phyloP scores from a whole-genome alignment of 2,888 invertebrate species.

The Vanessa cardui region DNA sequence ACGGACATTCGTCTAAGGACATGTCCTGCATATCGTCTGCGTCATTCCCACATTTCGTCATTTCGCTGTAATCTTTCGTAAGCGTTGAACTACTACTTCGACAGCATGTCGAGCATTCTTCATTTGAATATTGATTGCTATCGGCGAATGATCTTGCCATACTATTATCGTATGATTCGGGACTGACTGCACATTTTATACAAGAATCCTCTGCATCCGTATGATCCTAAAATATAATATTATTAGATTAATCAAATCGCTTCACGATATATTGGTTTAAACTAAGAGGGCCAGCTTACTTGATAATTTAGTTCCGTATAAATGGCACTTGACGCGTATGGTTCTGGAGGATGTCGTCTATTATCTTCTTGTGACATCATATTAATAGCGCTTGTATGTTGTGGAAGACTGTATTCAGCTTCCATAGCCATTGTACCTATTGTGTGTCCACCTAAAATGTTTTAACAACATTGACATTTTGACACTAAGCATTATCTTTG shows the following conservation, averaged over 20 bases:
- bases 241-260: neutral
- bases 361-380: constrained; percentile 67
- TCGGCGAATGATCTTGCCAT: constrained; percentile 74
- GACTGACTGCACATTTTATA: constrained; percentile 80
- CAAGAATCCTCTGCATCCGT: constrained; percentile 81
- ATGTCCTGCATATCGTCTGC: constrained; percentile 69
- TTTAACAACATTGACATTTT: neutral
- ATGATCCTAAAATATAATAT: constrained; percentile 64
- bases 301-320: constrained; percentile 78
- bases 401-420: constrained; percentile 76
- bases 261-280: neutral
- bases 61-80: constrained; percentile 78
- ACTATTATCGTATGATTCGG: constrained; percentile 81
- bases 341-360: constrained; percentile 81
- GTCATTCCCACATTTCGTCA: constrained; percentile 78
- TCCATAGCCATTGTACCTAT: constrained; percentile 75
- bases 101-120: constrained; percentile 78
- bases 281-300: constrained; percentile 47
- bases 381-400: constrained; percentile 65
- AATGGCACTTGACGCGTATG: constrained; percentile 89
- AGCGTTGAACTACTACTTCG: constrained; percentile 75
- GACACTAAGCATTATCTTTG: too few species aligned
- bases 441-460: constrained; percentile 64
- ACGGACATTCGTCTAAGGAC: constrained; percentile 76
- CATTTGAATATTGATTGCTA: constrained; percentile 77